phyloP scores from a whole-genome alignment of 1,140 invertebrate genomes.

The Lerema accius region DNA sequence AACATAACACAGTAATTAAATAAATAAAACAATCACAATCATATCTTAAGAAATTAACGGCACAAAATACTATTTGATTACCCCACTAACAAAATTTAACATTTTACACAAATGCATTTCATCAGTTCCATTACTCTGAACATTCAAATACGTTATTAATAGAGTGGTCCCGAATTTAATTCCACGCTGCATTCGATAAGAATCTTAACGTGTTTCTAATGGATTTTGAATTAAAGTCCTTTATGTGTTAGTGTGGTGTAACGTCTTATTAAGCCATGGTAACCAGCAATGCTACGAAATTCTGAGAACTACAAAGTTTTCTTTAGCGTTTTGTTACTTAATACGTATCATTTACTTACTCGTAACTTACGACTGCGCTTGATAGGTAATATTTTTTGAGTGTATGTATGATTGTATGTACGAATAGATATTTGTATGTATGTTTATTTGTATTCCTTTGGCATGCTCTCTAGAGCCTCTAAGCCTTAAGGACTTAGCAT shows the following conservation, averaged over 20 bases:
- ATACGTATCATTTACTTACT: background rate
- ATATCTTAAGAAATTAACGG: background rate
- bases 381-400: no score
- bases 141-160: slow-evolving; percentile 27
- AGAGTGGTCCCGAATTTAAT: slow-evolving; percentile 26
- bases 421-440: no score
- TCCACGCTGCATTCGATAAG: slow-evolving; percentile 24
- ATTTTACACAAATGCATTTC: slow-evolving; percentile 18
- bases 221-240: slow-evolving; percentile 31
- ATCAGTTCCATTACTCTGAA: slow-evolving; percentile 13
- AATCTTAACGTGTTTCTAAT: slow-evolving; percentile 32
- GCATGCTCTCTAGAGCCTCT: no score
- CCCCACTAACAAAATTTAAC: background rate
- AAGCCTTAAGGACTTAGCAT: no score
- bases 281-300: slow-evolving; percentile 22
- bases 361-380: no score
- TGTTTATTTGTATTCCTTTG: no score
- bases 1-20: background rate
- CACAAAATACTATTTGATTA: slow-evolving; percentile 14
- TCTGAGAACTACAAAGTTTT: slow-evolving; percentile 11
- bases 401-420: no score
- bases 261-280: slow-evolving; percentile 26
- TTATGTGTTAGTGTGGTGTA: slow-evolving; percentile 23
- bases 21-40: no score
- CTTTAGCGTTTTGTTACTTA: background rate